Base-by-base conservation (phyloP, 2,797 vertebrate genomes). In the Carcharodon carcharias region DNA sequence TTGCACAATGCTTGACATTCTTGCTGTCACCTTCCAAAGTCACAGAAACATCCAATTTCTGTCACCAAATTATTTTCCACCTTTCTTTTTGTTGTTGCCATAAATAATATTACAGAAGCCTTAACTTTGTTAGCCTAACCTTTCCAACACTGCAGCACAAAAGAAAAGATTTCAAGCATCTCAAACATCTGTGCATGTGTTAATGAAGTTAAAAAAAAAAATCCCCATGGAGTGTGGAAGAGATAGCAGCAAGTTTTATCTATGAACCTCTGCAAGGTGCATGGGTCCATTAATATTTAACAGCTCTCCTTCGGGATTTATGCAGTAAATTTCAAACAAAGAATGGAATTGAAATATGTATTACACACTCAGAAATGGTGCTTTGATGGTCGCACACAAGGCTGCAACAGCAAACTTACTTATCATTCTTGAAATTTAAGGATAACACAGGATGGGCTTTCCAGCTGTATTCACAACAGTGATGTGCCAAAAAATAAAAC, bases 271-370 rank as follows among this genome's bases (percentile, higher is more conserved):
- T 96, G 35, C 95, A 94, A 96, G 71, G 35, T 58, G 96, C 96
- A 26, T 96, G 69, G 54, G 28, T 91, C 94, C 0, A 96, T 92
- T 85, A 92, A 11, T 88, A 96, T 96, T 89, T 89, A 96, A 96
- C 35, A 63, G 40, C 96, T 54, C 2, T 95, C 5, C 96, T 96
- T 21, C 31, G 73, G 4, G 63, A 95, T n/a, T 77, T 3, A 89
- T 56, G 23, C 63, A 40, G 82, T 45, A 89, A 56, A 56, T 95
- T 96, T 93, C 96, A 95, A 95, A 95, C 54, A 67, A 95, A 73
- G 26, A 77, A 67, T n/a, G 40, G 61, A 94, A 77, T 95, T 54
- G 94, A 35, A 71, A 95, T 77, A 73, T 73, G 94, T 95, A 58
- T n/a, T 56, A 71, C 45, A 35, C 23, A 16, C 45, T 69, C 0